Evolutionary conservation across 2,888 invertebrate species (phyloP), one percentile per base, ranked within the genome.

Genomic region (Nomada ferruginata): DNA sequence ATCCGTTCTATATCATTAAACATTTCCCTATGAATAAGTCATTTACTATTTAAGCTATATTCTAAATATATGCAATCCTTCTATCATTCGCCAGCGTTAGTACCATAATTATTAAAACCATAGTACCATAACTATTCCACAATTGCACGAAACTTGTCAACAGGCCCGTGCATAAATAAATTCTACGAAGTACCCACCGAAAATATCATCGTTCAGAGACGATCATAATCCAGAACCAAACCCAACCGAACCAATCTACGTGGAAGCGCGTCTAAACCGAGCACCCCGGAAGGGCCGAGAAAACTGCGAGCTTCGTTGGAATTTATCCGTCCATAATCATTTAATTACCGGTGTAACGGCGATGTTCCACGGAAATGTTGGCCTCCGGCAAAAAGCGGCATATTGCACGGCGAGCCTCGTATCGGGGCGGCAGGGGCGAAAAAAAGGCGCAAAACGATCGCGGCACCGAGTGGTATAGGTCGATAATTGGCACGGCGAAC

Each of bases 401-500:
- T 60, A 80, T 72, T 63, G 79, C 64, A 61, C 66, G 36, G 29
- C 9, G n/a, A 47, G 71, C 53, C 47, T 64, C 65, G 76, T n/a
- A 61, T 69, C 71, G 65, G 42, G 20, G 23, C 13, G 15, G 15
- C 15, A 29, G 5, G 13, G 11, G 23, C 7, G 2, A 63, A 52
- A 82, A 82, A 79, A 79, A 76, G 44, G 63, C 57, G 50, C 20
- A 47, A 70, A 83, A 77, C 75, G 73, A 83, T 83, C 64, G 55
- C 20, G 59, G 69, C 47, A 36, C 71, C 70, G 57, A 83, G 53
- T 74, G 68, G 71, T 82, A 82, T 82, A 63, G 85, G 57, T 78
- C 79, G 79, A 83, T 83, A 85, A 85, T 80, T 80, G 78, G 79
- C 83, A 74, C 73, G 79, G 18, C 64, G 64, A 36, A 69, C 53